Evolutionary conservation across 2,797 vertebrate species (phyloP), one percentile per base, ranked within the genome.

Genomic region (Enteromius viviparus): DNA sequence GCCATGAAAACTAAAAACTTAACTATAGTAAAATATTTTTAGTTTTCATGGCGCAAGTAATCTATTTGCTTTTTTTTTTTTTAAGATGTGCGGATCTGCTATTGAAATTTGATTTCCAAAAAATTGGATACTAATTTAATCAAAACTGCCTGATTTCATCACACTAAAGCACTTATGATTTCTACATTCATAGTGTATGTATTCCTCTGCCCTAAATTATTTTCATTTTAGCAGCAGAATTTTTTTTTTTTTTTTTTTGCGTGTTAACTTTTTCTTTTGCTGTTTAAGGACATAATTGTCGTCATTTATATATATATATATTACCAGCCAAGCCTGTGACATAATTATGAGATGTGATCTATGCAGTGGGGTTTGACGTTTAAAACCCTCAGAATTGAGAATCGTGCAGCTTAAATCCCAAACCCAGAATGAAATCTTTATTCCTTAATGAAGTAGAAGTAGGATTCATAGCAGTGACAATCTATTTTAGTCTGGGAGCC

Each of bases 331-430:
- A 62, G 23, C 58, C 58, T 62, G 26, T 62, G 23, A 58, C 45
- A 21, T 7, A 12, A 69, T 79, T 10, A 74, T 42, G 17, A 60
- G 68, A 80, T 19, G 10, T 70, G 32, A 80, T 58, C 68, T 49
- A 74, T 74, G 69, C 55, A 81, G 69, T 37, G 78, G 21, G 69
- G 47, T 71, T 58, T 10, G 8, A 76, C 3, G 21, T 11, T 34
- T 60, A 21, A 62, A 62, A 62, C 60, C 60, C 26, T 15, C 12
- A 62, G 58, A 29, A 14, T 6, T 15, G 12, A 62, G 12, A 62
- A 5, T 26, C 1, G 60, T 62, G 19, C 23, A 80, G 68, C 5
- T n/a, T 15, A 70, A 80, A 80, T 70, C 51, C 14, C 26, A 1
- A 71, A 55, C 77, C 47, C 47, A 69, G 47, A 68, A 29, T 40